Conservation (phyloP, 2,888 invertebrate species). For the Heliconius charithonia region DNA sequence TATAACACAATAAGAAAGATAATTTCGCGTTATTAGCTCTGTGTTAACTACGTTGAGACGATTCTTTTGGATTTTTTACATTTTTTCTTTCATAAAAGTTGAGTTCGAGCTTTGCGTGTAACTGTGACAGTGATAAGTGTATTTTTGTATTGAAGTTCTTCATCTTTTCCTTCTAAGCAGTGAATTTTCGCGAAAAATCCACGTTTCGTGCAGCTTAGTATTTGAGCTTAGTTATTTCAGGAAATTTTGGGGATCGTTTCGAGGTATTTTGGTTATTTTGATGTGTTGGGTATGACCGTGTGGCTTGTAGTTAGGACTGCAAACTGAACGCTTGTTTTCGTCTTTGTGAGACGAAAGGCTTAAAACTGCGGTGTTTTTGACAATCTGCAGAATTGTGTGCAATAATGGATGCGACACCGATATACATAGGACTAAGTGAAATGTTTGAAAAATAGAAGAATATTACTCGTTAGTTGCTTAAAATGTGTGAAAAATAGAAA, state of each 20-base stretch:
- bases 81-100: conserved; percentile 50
- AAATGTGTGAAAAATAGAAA: conserved; percentile 8
- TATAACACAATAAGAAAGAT: conserved; percentile 49
- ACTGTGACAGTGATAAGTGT: conserved; percentile 49
- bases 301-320: conserved; percentile 75
- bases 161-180: conserved; percentile 49
- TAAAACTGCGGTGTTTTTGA: conserved; percentile 53
- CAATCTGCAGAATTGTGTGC: conserved; percentile 43
- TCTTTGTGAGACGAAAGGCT: conserved; percentile 67
- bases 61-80: conserved; percentile 49
- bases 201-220: conserved; percentile 66
- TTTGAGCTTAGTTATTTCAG: conserved; percentile 55
- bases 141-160: conserved; percentile 42
- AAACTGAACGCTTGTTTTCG: conserved; percentile 64
- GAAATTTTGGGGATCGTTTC: conserved; percentile 49
- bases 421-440: neutral
- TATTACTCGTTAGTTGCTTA: conserved; percentile 6
- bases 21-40: conserved; percentile 76
- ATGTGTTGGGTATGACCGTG: conserved; percentile 79
- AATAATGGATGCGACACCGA: conserved; percentile 20
- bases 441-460: conserved; percentile 10
- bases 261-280: conserved; percentile 75
- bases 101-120: conserved; percentile 47
- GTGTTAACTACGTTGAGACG: conserved; percentile 75
- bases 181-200: conserved; percentile 59